These are phyloP conservation scores for Trididemnum nubilum DNA, from an alignment of 23 tunicate species.

Conservation along the genomic window DNA sequence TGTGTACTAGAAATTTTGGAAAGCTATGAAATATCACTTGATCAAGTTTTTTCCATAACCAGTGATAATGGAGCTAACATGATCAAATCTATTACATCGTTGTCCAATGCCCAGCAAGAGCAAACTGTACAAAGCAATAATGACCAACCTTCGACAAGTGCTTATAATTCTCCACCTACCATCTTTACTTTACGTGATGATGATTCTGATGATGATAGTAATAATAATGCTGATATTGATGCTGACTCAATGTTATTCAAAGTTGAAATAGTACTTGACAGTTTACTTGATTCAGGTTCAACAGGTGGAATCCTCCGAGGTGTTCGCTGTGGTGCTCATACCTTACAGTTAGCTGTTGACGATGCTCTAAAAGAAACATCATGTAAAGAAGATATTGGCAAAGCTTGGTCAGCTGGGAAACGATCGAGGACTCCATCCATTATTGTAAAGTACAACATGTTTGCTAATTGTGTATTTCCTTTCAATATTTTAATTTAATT, in stretches of 20 bases:
- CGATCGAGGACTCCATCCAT: background rate
- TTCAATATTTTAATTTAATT: too few species aligned
- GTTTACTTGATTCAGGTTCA: background rate
- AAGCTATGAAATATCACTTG: background rate
- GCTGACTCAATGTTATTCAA: background rate
- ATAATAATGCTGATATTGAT: background rate
- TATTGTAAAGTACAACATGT: too few species aligned
- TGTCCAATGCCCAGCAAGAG: slow-evolving; percentile 3
- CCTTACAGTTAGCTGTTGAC: slow-evolving; percentile 32
- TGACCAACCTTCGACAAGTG: slow-evolving; percentile 2
- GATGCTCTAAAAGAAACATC: slow-evolving; percentile 18
- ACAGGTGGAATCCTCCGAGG: background rate
- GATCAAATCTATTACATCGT: background rate
- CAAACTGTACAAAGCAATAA: background rate
- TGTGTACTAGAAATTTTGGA: slow-evolving; percentile 5
- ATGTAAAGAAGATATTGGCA: background rate
- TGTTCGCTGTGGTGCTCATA: slow-evolving; percentile 33
- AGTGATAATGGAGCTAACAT: background rate
- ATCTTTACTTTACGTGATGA: background rate
- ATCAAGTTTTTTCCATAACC: slow-evolving; percentile 5
- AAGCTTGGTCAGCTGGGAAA: background rate
- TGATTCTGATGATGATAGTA: slow-evolving; percentile 1
- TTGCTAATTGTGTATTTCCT: too few species aligned
- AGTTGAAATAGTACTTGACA: background rate
- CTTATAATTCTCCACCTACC: background rate